phyloP scores from a whole-genome alignment of 2,113 vertebrate genomes.

The Phocoena phocoena region DNA sequence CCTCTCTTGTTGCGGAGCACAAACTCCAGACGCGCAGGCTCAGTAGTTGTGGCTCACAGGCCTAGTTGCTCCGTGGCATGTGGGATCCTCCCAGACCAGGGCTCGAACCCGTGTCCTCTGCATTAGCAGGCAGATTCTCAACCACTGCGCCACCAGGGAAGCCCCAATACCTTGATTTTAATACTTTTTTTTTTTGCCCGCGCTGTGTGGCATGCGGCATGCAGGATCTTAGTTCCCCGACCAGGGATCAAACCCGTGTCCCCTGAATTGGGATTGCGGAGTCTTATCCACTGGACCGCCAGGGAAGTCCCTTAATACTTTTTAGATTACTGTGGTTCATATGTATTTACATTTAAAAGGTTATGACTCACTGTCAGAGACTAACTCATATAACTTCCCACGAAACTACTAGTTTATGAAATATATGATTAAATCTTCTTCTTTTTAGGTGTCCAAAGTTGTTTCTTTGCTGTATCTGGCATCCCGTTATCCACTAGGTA shows the following conservation, averaged over 20 bases:
- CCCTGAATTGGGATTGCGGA: fast-evolving
- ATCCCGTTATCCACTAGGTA: not conserved
- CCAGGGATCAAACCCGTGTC: not conserved
- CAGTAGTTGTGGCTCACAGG: too few relatives aligned
- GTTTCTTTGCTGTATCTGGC: not conserved
- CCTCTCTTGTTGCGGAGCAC: too few relatives aligned
- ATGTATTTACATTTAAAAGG: not conserved
- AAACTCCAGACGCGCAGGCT: too few relatives aligned
- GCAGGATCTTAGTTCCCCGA: not conserved
- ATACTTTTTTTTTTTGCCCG: not conserved
- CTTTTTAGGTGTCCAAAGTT: not conserved
- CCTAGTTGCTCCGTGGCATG: too few relatives aligned
- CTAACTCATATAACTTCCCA: not conserved
- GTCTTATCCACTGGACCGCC: not conserved
- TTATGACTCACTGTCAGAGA: not conserved
- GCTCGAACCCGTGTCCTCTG: too few relatives aligned
- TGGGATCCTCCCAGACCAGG: too few relatives aligned
- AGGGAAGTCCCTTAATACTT: not conserved
- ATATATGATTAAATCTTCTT: not conserved
- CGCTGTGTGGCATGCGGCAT: not conserved
- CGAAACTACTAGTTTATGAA: not conserved
- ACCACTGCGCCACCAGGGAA: too few relatives aligned
- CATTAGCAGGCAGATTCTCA: too few relatives aligned
- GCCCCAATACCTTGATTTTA: not conserved
- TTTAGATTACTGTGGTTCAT: not conserved